Conservation (phyloP, 2,797 vertebrate species). For the Synanceia verrucosa region DNA sequence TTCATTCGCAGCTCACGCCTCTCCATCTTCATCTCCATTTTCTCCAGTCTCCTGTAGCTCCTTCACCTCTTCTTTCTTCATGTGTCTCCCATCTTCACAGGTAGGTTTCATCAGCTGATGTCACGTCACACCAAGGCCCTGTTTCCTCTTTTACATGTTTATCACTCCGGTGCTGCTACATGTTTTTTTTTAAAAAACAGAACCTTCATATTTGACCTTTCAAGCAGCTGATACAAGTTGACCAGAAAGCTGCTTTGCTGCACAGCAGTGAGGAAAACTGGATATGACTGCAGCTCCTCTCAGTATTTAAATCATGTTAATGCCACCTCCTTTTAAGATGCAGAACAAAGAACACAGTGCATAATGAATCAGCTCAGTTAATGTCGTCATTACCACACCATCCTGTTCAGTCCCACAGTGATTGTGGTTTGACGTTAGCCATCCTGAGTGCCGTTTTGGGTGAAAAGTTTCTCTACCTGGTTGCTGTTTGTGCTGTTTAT, state of each 20-base stretch:
- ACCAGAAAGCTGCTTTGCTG: not conserved
- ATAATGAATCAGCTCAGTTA: not conserved
- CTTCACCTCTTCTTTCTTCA: constrained; percentile 58
- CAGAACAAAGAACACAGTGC: not conserved
- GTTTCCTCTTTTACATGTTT: not conserved
- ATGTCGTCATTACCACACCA: not conserved
- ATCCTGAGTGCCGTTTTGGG: not conserved
- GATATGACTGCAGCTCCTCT: not conserved
- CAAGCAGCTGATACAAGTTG: not conserved
- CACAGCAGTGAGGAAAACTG: not conserved
- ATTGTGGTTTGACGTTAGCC: not conserved
- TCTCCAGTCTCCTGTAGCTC: constrained; percentile 48
- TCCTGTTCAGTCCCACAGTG: not conserved
- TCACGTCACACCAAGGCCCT: not conserved
- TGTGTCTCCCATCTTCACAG: constrained; percentile 53
- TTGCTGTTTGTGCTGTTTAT: not conserved
- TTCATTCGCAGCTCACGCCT: constrained; percentile 63
- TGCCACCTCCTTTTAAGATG: not conserved
- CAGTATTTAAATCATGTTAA: not conserved
- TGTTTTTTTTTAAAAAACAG: not conserved
- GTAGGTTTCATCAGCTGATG: no score
- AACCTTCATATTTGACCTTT: not conserved
- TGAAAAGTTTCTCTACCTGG: not conserved
- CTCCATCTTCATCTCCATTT: constrained; percentile 57
- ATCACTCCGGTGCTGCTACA: not conserved